Conservation (phyloP, 1,140 invertebrate genomes). For the Mercenaria mercenaria region DNA sequence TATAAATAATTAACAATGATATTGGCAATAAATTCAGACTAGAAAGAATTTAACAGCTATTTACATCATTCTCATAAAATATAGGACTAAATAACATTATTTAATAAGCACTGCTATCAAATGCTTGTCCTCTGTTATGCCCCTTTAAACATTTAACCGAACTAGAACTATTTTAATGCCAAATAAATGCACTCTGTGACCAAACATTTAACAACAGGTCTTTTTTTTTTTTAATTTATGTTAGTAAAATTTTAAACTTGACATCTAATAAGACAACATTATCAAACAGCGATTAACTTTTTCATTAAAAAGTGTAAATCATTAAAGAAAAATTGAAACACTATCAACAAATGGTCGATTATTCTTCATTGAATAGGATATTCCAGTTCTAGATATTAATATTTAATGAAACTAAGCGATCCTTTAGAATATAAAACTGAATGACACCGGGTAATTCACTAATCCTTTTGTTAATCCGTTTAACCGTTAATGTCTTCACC, state of each 20-base stretch:
- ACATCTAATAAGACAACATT: neutral
- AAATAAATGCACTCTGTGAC: neutral
- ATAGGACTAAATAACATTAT: too few species aligned
- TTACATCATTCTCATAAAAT: too few species aligned
- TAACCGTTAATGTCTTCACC: slow-evolving; percentile 3
- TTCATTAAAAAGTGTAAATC: neutral
- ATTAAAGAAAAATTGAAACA: slow-evolving; percentile 20
- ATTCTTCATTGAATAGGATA: neutral
- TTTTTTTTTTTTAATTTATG: neutral
- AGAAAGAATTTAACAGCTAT: too few species aligned
- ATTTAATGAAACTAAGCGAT: neutral
- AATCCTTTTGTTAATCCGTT: slow-evolving; percentile 27
- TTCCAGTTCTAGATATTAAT: slow-evolving; percentile 9
- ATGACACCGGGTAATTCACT: slow-evolving; percentile 4
- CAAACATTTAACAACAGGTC: neutral
- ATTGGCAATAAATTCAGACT: too few species aligned
- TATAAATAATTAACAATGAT: too few species aligned
- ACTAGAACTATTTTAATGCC: too few species aligned
- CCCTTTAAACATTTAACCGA: too few species aligned
- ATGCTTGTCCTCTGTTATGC: too few species aligned
- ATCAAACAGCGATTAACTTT: neutral
- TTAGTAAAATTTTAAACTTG: neutral
- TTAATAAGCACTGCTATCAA: too few species aligned
- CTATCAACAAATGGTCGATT: neutral
- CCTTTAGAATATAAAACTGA: neutral